Evolutionary conservation across 2,888 invertebrate species (phyloP).

Genomic region (Archaeoteleia sp.): DNA sequence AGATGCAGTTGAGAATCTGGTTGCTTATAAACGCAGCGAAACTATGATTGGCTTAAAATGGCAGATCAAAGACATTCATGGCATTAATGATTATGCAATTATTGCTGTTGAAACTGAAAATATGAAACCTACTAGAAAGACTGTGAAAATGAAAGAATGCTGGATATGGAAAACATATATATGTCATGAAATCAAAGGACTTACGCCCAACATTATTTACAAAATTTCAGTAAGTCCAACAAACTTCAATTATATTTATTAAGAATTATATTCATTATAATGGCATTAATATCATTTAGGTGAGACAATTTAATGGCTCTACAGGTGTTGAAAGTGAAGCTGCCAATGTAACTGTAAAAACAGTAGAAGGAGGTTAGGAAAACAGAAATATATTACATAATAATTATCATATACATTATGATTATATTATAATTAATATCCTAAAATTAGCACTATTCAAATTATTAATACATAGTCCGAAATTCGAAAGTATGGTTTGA

Average conservation of each 20-base stretch:
- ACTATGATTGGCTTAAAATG: slow-evolving; percentile 49
- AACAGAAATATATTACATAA: background rate
- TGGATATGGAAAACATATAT: slow-evolving; percentile 31
- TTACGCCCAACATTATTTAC: slow-evolving; percentile 36
- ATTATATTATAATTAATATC: background rate
- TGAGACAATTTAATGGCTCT: slow-evolving; percentile 12
- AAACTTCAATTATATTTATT: slow-evolving; percentile 2
- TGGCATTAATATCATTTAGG: slow-evolving; percentile 16
- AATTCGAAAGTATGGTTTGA: no score
- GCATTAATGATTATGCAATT: slow-evolving; percentile 11
- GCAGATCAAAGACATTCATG: slow-evolving; percentile 16
- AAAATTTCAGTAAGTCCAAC: slow-evolving; percentile 34
- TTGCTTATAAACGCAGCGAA: slow-evolving; percentile 43
- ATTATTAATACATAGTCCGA: background rate
- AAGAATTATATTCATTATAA: background rate
- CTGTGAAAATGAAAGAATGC: slow-evolving; percentile 29
- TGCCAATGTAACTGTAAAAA: slow-evolving; percentile 9
- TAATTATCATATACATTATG: background rate
- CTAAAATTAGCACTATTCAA: background rate
- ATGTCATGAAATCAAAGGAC: slow-evolving; percentile 43
- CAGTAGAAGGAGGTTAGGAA: slow-evolving; percentile 32
- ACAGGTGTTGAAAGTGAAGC: slow-evolving; percentile 18
- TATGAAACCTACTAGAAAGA: background rate
- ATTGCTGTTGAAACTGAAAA: slow-evolving; percentile 4
- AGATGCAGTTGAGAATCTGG: slow-evolving; percentile 35